These are phyloP conservation scores for Gryllus longicercus DNA, from an alignment of 2,888 invertebrate genomes.

Conservation along the genomic window DNA sequence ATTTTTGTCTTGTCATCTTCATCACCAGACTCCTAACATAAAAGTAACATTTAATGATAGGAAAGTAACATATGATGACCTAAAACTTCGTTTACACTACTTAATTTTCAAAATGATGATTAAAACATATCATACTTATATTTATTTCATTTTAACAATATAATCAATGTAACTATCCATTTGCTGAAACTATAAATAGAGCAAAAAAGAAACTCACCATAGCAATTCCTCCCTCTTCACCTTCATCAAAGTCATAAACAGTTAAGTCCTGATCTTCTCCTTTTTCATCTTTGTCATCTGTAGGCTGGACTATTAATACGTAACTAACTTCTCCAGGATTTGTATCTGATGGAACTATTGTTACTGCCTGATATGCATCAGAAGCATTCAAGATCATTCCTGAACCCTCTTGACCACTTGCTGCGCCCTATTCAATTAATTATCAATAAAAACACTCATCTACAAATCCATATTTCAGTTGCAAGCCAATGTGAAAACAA, in stretches of 20 bases:
- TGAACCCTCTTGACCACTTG: not conserved
- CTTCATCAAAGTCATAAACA: conserved; percentile 74
- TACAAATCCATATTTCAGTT: conserved; percentile 24
- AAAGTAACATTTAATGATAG: not conserved
- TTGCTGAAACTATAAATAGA: no score
- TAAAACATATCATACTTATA: no score
- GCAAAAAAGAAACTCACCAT: conserved; percentile 39
- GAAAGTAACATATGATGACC: no score
- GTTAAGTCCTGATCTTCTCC: conserved; percentile 56
- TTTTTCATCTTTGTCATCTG: conserved; percentile 56
- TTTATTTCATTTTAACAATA: no score
- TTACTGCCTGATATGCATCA: conserved; percentile 74
- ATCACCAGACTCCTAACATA: conserved; percentile 56
- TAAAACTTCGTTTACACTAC: no score
- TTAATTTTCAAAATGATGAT: no score
- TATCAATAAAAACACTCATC: conserved; percentile 38
- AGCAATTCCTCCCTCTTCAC: conserved; percentile 54
- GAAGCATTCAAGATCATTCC: conserved; percentile 54
- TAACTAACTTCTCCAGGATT: conserved; percentile 80
- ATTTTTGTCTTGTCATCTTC: conserved; percentile 64
- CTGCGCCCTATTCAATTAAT: not conserved
- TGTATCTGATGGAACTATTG: conserved; percentile 75
- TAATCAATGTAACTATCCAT: no score
- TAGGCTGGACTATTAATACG: conserved; percentile 79
- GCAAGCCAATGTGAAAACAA: not conserved